Evolutionary conservation across 2,888 invertebrate species (phyloP).

Genomic region (Monochamus alternatus): DNA sequence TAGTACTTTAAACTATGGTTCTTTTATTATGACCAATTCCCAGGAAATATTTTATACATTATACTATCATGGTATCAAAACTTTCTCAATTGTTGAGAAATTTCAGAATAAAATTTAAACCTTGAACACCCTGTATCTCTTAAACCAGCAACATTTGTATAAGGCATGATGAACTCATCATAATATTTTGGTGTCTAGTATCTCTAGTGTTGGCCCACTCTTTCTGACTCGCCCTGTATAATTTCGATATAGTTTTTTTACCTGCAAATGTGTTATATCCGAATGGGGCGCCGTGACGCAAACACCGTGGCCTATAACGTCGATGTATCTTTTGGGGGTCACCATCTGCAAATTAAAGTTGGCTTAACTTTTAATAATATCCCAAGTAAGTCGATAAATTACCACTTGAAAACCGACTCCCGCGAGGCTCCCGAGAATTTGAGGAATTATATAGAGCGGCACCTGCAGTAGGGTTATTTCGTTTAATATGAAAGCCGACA

Average conservation of each 20-base stretch:
- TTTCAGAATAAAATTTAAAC: too few relatives aligned
- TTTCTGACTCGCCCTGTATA: too few relatives aligned
- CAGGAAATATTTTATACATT: too few relatives aligned
- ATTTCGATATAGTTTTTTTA: conserved; percentile 32
- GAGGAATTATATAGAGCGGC: conserved; percentile 76
- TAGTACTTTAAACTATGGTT: too few relatives aligned
- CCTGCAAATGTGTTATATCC: conserved; percentile 58
- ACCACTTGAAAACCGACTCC: conserved; percentile 80
- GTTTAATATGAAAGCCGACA: conserved; percentile 77
- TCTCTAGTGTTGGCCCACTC: too few relatives aligned
- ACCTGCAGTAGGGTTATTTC: conserved; percentile 73
- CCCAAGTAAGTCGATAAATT: conserved; percentile 47
- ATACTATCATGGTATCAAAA: too few relatives aligned
- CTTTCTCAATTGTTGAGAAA: too few relatives aligned
- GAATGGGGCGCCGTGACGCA: conserved; percentile 60
- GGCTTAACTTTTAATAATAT: conserved; percentile 4
- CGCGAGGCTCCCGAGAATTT: conserved; percentile 77
- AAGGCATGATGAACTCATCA: too few relatives aligned
- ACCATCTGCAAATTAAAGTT: conserved; percentile 56
- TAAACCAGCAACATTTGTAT: too few relatives aligned
- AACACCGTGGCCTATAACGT: conserved; percentile 48
- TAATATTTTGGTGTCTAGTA: too few relatives aligned
- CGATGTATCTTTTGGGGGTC: conserved; percentile 53
- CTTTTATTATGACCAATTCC: too few relatives aligned
- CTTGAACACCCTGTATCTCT: too few relatives aligned